Percentiles rank a stretch among this genome's conserved stretches.
These are phyloP conservation scores for Willowsia nigromaculata DNA, from an alignment of 2,888 invertebrate species.

Conservation along the genomic window DNA sequence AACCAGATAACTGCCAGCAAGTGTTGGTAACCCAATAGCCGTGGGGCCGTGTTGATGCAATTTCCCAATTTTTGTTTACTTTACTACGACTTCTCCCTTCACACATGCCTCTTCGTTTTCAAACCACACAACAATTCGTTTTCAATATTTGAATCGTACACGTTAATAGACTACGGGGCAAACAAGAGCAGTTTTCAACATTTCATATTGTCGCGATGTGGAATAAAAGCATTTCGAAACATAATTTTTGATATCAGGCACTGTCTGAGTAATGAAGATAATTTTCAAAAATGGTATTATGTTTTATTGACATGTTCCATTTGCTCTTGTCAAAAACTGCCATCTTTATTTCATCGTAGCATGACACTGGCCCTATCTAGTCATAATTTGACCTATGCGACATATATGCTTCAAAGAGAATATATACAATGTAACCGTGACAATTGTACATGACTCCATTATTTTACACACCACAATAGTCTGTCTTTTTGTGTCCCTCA, in stretches of 20 bases:
- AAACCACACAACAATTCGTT: too few relatives aligned
- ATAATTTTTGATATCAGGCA: neutral
- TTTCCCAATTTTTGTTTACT: neutral
- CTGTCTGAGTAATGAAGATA: neutral
- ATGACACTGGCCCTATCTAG: conserved; percentile 53
- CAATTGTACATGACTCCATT: conserved; percentile 1
- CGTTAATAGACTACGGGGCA: neutral
- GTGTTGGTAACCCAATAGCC: neutral
- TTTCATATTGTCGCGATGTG: neutral
- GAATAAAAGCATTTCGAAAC: neutral
- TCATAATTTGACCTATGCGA: conserved; percentile 45
- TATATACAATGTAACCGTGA: conserved; percentile 29
- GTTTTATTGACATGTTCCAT: conserved; percentile 40
- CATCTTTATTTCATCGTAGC: conserved; percentile 54
- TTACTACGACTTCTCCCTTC: neutral
- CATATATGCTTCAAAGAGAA: conserved; percentile 11
- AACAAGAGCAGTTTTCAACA: neutral
- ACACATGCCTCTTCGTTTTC: too few relatives aligned
- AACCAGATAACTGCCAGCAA: neutral
- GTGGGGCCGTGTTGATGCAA: neutral
- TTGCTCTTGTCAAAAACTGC: conserved; percentile 54
- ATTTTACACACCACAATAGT: neutral
- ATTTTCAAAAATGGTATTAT: conserved; percentile 45
- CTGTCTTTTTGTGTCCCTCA: neutral
- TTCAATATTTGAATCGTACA: too few relatives aligned